These are phyloP conservation scores for Leptinotarsa peninsularis DNA, from an alignment of 2,888 invertebrate genomes.

Conservation along the genomic window DNA sequence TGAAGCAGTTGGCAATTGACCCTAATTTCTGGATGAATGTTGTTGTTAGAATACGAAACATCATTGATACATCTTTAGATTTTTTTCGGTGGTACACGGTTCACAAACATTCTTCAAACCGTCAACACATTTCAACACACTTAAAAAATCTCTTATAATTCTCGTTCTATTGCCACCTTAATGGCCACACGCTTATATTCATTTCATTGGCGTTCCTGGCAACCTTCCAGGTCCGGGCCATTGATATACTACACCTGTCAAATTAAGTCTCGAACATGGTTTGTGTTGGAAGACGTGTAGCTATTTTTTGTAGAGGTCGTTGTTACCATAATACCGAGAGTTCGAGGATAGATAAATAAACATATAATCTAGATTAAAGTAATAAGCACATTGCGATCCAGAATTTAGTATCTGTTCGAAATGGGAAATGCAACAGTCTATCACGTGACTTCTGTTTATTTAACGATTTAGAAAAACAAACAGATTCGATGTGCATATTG, in stretches of 20 bases:
- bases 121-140: background rate
- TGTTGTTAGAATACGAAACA: too few species aligned
- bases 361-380: slow-evolving; percentile 2
- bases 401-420: background rate
- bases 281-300: slow-evolving; percentile 17
- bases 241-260: slow-evolving; percentile 33
- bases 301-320: slow-evolving; percentile 25
- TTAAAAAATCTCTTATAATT: background rate
- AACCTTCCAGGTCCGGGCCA: slow-evolving; percentile 29
- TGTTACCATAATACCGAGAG: slow-evolving; percentile 11
- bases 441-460: background rate
- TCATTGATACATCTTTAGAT: too few species aligned
- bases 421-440: background rate
- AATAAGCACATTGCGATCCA: slow-evolving; percentile 1
- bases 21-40: too few species aligned
- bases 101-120: background rate
- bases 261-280: slow-evolving; percentile 26
- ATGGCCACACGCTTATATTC: slow-evolving; percentile 22
- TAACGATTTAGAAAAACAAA: background rate
- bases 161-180: background rate
- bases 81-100: background rate
- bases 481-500: background rate
- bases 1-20: too few species aligned
- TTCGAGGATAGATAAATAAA: slow-evolving; percentile 1
- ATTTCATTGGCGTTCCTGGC: slow-evolving; percentile 32